A percentile compares a stretch with the other conserved stretches of the same genome.
Conservation (phyloP, 2,113 vertebrate species). For the Tachycineta bicolor region DNA sequence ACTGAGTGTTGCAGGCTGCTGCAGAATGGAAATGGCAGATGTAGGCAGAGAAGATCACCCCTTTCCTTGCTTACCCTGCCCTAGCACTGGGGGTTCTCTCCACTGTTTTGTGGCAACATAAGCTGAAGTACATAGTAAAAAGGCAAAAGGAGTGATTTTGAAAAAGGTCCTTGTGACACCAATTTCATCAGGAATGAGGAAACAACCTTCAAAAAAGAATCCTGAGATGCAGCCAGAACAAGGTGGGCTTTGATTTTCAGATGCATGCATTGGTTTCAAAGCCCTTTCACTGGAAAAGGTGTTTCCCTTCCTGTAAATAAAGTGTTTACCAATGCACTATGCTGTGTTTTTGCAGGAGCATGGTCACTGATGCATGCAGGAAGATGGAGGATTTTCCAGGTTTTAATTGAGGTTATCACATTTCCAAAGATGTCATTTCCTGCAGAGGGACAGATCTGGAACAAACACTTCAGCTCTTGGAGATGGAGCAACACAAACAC, state of each 20-base stretch:
- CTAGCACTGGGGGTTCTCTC: neutral
- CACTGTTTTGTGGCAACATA: neutral
- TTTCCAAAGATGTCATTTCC: neutral
- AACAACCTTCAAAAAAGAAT: neutral
- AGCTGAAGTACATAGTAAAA: neutral
- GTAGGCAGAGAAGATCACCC: neutral
- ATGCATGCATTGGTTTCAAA: neutral
- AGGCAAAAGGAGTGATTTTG: neutral
- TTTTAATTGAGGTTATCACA: neutral
- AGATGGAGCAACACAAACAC: neutral
- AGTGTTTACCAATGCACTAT: neutral
- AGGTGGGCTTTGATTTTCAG: neutral
- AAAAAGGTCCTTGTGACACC: neutral
- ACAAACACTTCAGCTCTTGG: conserved; percentile 34
- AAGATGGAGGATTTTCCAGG: neutral
- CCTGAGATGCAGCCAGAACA: neutral
- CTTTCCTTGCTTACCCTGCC: neutral
- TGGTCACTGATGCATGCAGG: neutral
- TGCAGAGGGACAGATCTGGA: neutral
- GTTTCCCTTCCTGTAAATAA: neutral
- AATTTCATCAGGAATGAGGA: neutral
- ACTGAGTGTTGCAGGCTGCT: neutral
- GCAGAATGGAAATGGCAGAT: neutral
- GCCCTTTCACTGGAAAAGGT: neutral
- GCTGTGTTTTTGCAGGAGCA: fast-evolving